Percentiles rank a stretch among this genome's conserved stretches.
These are phyloP conservation scores for Gisinianus flammeolus DNA, from an alignment of 2,888 invertebrate genomes.

Conservation along the genomic window DNA sequence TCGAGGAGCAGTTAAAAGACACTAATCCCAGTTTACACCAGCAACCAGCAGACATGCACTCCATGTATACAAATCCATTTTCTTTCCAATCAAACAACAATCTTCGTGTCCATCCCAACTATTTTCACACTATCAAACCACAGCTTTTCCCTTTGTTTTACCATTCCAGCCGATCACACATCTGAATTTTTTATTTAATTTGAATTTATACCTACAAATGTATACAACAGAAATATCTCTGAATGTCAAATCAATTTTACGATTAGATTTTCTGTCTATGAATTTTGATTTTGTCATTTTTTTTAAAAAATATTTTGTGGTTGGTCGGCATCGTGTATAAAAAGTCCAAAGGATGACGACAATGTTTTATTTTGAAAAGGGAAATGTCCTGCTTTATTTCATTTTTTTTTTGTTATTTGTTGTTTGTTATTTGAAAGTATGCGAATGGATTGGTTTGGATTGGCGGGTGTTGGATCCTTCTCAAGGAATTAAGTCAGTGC, in stretches of 20 bases:
- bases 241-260: too few species aligned
- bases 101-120: neutral
- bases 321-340: too few species aligned
- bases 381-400: slow-evolving; percentile 30
- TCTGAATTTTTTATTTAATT: too few species aligned
- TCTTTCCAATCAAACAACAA: neutral
- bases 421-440: neutral
- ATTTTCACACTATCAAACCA: neutral
- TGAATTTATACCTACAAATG: too few species aligned
- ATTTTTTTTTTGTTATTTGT: slow-evolving; percentile 12
- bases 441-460: too few species aligned
- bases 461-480: neutral
- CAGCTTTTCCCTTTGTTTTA: neutral
- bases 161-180: too few species aligned
- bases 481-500: too few species aligned
- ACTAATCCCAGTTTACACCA: too few species aligned
- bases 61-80: slow-evolving; percentile 1
- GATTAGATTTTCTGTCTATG: neutral
- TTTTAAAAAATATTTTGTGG: neutral
- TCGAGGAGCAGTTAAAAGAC: too few species aligned
- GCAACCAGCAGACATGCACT: too few species aligned
- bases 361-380: neutral
- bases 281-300: neutral
- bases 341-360: too few species aligned
- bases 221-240: too few species aligned